phyloP scores from a whole-genome alignment of 2,113 vertebrate genomes.

The Brachyistius frenatus region DNA sequence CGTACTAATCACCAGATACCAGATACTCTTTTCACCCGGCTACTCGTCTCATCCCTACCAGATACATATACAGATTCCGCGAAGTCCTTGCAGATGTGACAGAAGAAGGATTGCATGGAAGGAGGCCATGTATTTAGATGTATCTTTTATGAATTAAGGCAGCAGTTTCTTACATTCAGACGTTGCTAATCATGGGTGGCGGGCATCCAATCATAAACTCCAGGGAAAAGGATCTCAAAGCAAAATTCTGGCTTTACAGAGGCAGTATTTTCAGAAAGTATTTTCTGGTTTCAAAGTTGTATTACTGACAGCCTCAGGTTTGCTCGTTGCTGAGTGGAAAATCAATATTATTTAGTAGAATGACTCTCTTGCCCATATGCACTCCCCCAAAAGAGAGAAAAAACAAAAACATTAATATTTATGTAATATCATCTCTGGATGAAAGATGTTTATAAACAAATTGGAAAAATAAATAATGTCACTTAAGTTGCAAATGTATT shows the following conservation, averaged over 20 bases:
- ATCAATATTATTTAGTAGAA: constrained; percentile 76
- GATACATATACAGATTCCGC: too few relatives aligned
- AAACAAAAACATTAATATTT: constrained; percentile 71
- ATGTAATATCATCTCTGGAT: constrained; percentile 35
- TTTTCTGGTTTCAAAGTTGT: constrained; percentile 34
- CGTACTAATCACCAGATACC: too few relatives aligned
- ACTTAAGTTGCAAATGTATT: constrained; percentile 1
- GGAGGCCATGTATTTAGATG: too few relatives aligned
- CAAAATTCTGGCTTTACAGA: neutral
- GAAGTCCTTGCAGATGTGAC: too few relatives aligned
- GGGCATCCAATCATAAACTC: too few relatives aligned
- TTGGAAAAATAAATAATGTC: neutral
- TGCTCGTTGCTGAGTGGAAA: constrained; percentile 57
- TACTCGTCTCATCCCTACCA: too few relatives aligned
- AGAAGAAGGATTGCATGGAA: too few relatives aligned
- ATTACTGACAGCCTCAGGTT: constrained; percentile 33
- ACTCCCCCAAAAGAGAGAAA: constrained; percentile 13
- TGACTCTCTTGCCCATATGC: constrained; percentile 39
- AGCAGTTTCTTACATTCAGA: too few relatives aligned
- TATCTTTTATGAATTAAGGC: too few relatives aligned
- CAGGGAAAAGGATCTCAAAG: too few relatives aligned
- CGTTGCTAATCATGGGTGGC: too few relatives aligned
- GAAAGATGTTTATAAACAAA: constrained; percentile 46
- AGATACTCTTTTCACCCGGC: too few relatives aligned
- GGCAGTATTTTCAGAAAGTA: constrained; percentile 1